Evolutionary conservation across 2,888 invertebrate species (phyloP), one percentile per base, ranked within the genome.

Genomic region (Diadegma fenestrale): DNA sequence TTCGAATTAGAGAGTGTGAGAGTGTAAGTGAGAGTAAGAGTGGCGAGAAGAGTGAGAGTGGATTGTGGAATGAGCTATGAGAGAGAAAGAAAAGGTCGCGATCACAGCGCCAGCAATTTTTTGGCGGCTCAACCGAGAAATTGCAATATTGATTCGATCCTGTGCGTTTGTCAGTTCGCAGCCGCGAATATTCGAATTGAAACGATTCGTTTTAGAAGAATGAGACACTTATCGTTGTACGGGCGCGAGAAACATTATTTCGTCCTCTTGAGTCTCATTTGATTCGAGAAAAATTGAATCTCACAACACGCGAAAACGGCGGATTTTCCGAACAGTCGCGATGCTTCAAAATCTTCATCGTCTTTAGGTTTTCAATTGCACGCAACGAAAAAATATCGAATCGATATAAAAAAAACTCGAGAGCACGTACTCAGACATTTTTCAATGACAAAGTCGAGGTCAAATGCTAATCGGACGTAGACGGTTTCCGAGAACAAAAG

Each of bases 181-280:
- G 68, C 48, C 78, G 83, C 54, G 80, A 66, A 76, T 45, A 51
- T 83, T 79, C 17, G 48, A 83, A 63, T 17, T 61, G 30, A 19
- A 63, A 48, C 19, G 33, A 33, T 71, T 51, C 30, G 8, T 37
- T 37, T 54, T 22, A 22, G 3, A 22, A 54, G 51, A 6, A n/a
- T 48, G n/a, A 17, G 5, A 0, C 45, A 45, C 5, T 6, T 33
- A 33, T 0, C 33, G 33, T 3, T 33, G 33, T 33, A 33, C 33
- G 33, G 4, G 33, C 33, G 5, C 37, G 37, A 37, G 37, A 37
- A 37, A 37, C 2, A 37, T 37, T 10, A 7, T 10, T 37, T 10
- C 37, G 10, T 37, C 37, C 37, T 37, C 37, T 37, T 10, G 10
- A 37, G 37, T 37, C 37, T 37, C 37, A 37, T 37, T 37, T n/a